These are phyloP conservation scores for Eilema griseolum DNA, from an alignment of 2,888 invertebrate species.

Conservation along the genomic window DNA sequence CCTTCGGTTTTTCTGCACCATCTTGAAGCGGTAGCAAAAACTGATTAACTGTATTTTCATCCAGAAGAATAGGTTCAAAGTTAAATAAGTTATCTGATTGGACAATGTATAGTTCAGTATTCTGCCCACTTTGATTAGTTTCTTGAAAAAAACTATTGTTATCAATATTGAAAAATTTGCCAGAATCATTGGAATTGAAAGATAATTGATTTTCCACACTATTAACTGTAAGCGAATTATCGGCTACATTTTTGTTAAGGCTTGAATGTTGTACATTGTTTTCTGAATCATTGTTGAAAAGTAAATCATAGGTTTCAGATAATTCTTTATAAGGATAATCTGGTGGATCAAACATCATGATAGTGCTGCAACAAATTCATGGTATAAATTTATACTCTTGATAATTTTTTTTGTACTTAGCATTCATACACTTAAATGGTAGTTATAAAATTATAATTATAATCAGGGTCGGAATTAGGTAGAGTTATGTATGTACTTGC, in stretches of 20 bases:
- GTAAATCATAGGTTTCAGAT: constrained; percentile 72
- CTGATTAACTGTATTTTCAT: constrained; percentile 80
- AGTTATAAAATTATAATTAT: neutral
- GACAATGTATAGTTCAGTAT: constrained; percentile 64
- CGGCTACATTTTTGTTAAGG: constrained; percentile 34
- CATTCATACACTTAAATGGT: neutral
- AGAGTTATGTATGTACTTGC: too few species aligned
- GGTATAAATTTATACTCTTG: neutral
- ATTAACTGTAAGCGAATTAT: constrained; percentile 45
- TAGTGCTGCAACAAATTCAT: constrained; percentile 43
- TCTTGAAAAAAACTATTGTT: constrained; percentile 55
- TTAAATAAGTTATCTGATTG: constrained; percentile 72
- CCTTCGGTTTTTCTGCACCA: constrained; percentile 61
- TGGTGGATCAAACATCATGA: constrained; percentile 83
- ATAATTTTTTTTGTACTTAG: neutral
- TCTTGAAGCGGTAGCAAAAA: constrained; percentile 75
- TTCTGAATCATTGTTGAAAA: constrained; percentile 63
- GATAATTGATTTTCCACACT: constrained; percentile 66
- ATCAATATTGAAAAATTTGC: constrained; percentile 69
- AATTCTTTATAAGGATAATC: constrained; percentile 80
- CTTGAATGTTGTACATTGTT: constrained; percentile 35
- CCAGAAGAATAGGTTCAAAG: constrained; percentile 75
- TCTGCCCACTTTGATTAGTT: constrained; percentile 44
- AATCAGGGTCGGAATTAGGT: too few species aligned
- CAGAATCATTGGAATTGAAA: constrained; percentile 71